Evolutionary conservation across 2,797 vertebrate species (phyloP).

Genomic region (Channa striata): DNA sequence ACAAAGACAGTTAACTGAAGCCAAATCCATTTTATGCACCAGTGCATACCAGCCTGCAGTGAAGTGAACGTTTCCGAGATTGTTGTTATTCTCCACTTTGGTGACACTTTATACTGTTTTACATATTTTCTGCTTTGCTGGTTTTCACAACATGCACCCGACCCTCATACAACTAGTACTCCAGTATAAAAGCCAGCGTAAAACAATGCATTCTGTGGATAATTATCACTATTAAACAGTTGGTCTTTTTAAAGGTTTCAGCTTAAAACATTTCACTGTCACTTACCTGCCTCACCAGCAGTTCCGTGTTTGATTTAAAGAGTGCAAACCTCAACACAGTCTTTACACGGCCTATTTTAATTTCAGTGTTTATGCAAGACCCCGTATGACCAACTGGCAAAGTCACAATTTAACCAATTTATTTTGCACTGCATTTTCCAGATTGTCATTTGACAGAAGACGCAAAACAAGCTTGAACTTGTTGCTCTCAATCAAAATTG

Average conservation of each 20-base stretch:
- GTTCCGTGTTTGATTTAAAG: not conserved
- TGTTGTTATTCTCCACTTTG: conserved; percentile 14
- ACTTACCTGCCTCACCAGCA: not conserved
- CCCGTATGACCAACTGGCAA: not conserved
- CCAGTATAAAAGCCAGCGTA: not conserved
- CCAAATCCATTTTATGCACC: conserved; percentile 7
- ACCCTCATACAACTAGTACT: not conserved
- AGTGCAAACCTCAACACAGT: not conserved
- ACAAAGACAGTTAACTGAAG: conserved; percentile 5
- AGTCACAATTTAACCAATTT: not conserved
- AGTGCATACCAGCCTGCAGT: conserved; percentile 2
- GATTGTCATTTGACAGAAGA: conserved; percentile 19
- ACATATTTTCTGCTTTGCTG: not conserved
- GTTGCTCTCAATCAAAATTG: conserved; percentile 2
- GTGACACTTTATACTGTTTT: not conserved
- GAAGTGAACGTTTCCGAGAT: conserved; percentile 14
- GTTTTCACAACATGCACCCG: not conserved
- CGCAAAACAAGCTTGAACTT: conserved; percentile 8
- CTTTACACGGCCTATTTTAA: not conserved
- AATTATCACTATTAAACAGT: not conserved
- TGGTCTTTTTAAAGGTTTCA: not conserved
- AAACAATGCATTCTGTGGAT: not conserved
- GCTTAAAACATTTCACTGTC: not conserved
- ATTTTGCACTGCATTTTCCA: conserved; percentile 21
- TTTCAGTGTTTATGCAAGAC: not conserved